Base-by-base conservation (phyloP, 2,888 invertebrate species). In the Nomada ruficornis region DNA sequence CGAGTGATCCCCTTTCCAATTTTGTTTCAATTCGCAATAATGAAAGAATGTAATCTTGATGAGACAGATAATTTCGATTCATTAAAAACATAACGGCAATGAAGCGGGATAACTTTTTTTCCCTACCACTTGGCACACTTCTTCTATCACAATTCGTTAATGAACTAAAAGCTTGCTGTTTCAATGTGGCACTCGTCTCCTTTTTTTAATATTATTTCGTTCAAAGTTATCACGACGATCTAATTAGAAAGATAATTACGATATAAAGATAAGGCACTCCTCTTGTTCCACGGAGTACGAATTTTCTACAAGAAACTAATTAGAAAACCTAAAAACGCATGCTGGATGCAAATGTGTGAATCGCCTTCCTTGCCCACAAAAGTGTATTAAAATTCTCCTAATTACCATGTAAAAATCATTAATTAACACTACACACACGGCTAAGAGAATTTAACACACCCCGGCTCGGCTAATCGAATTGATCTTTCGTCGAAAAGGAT, bases 341-440 rank as follows among this genome's bases (percentile, higher is more conserved):
- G n/a, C 26, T 13, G 36, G 62, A 63, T 26, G 26, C 20, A 50
- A 57, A 44, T 20, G 52, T 47, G 26, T 23, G 54, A 62, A 44
- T 23, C 26, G 60, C n/a, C 62, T 62, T 68, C 42, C 47, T 55
- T 44, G 23, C 29, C 44, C 71, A 20, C 0, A 62, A 54, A 36
- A n/a, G 2, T 72, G 50, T 64, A 72, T 77, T 72, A 68, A 68
- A 63, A 57, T 59, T 54, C 11, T 55, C 59, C 63, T 29, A 59
- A 77, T 68, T 68, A 70, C 15, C 54, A 60, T 55, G 54, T 26
- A 47, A 23, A 54, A 63, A 52, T 55, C 72, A 23, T 77, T 72
- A 80, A 72, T 78, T 78, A 64, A 63, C 62, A 13, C 11, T 15
- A 26, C 5, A 29, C 55, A 67, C 60, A 80, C 65, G 80, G 55